Evolutionary conservation across 2,113 vertebrate species (phyloP).

Genomic region (Clupea harengus): DNA sequence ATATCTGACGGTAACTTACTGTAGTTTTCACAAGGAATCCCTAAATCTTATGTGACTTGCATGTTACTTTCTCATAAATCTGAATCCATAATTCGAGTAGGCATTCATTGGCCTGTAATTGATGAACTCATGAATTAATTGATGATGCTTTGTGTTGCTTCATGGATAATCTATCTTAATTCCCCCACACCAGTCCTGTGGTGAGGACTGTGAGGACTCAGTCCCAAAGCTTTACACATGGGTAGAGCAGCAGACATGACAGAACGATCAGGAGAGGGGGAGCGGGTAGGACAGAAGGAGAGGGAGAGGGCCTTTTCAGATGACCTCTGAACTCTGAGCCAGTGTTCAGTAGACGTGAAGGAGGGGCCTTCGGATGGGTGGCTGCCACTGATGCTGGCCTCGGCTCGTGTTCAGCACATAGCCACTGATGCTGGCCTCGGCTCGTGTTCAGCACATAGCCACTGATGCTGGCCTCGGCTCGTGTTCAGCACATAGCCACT

Average conservation of each 20-base stretch:
- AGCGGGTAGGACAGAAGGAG: neutral
- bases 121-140: neutral
- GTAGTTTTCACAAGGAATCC: neutral
- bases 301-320: neutral
- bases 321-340: neutral
- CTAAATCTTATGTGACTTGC: neutral
- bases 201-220: neutral
- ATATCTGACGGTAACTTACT: too few species aligned
- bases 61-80: neutral
- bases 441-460: neutral
- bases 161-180: neutral
- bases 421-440: too few species aligned
- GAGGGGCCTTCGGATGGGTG: neutral
- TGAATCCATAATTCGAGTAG: neutral
- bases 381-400: neutral
- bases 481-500: too few species aligned
- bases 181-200: neutral
- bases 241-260: neutral
- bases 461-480: neutral
- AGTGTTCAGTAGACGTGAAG: neutral
- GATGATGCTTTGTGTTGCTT: neutral
- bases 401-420: neutral
- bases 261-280: neutral
- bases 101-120: neutral
- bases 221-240: neutral